phyloP scores from a whole-genome alignment of 2,888 invertebrate genomes.

The Epinotia ramella region DNA sequence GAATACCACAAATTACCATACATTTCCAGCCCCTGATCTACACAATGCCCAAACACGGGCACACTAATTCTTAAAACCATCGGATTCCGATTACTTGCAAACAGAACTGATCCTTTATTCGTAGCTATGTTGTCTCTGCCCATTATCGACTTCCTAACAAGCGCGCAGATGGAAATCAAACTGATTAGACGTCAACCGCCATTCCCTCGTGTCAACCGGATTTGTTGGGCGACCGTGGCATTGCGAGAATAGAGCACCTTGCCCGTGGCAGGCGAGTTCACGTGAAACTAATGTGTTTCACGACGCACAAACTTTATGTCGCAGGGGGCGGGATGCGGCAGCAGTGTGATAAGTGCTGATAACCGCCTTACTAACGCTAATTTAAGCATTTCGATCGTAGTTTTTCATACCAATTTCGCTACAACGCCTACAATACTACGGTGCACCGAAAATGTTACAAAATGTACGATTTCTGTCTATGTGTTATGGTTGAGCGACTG shows the following conservation, averaged over 20 bases:
- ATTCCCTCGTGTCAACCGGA: not conserved
- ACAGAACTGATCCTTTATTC: constrained; percentile 12
- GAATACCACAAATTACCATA: not conserved
- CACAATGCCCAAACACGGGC: constrained; percentile 11
- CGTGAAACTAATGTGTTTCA: not conserved
- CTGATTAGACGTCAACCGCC: not conserved
- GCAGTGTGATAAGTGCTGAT: too few relatives aligned
- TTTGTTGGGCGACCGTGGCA: not conserved
- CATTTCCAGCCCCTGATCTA: not conserved
- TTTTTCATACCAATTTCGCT: too few relatives aligned
- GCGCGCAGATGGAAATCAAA: constrained; percentile 16
- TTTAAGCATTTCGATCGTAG: too few relatives aligned
- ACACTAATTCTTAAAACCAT: constrained; percentile 9
- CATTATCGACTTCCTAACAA: constrained; percentile 29
- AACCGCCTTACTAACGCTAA: too few relatives aligned
- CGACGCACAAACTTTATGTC: not conserved
- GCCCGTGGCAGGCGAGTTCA: not conserved
- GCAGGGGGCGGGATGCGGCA: too few relatives aligned
- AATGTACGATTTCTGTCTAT: too few relatives aligned
- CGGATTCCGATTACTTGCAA: not conserved
- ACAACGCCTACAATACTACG: too few relatives aligned
- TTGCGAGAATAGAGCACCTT: constrained; percentile 3
- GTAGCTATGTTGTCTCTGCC: constrained; percentile 7
- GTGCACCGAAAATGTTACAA: too few relatives aligned
- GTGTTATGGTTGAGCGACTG: too few relatives aligned